phyloP scores from a whole-genome alignment of 2,888 invertebrate genomes.

The Epicampocera succincta region DNA sequence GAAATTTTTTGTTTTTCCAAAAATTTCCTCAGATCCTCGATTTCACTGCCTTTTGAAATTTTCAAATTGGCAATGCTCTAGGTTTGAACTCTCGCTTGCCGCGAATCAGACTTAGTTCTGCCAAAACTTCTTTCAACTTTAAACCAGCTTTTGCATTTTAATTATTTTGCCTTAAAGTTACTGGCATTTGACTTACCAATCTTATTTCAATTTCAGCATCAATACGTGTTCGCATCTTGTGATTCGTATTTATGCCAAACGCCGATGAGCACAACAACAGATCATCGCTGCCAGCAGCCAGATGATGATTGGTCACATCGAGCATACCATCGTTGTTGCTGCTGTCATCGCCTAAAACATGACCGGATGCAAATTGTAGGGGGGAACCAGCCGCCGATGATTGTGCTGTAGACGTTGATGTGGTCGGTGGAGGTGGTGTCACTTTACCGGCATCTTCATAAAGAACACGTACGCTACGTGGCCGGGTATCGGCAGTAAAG shows the following conservation, averaged over 20 bases:
- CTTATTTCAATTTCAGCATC: constrained; percentile 93
- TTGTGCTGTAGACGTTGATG: constrained; percentile 73
- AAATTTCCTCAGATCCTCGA: too few relatives aligned
- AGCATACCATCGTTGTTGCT: constrained; percentile 73
- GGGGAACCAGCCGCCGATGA: constrained; percentile 65
- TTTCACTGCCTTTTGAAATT: not conserved
- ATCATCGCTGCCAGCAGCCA: constrained; percentile 82
- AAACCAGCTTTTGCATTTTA: too few relatives aligned
- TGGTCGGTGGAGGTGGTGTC: constrained; percentile 82
- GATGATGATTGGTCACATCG: constrained; percentile 58
- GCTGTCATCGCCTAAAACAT: constrained; percentile 72
- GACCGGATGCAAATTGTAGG: constrained; percentile 70
- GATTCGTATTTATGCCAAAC: constrained; percentile 86
- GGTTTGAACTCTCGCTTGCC: not conserved
- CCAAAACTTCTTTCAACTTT: too few relatives aligned
- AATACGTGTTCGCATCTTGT: constrained; percentile 86
- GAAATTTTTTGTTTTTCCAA: too few relatives aligned
- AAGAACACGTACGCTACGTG: constrained; percentile 88
- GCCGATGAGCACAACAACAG: constrained; percentile 91
- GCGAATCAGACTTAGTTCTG: too few relatives aligned
- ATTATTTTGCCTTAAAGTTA: too few relatives aligned
- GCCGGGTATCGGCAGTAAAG: constrained; percentile 89
- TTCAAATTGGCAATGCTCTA: not conserved
- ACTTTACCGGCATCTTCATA: constrained; percentile 89
- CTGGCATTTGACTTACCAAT: constrained; percentile 86